Conservation (phyloP, 2,797 vertebrate genomes). For the Alfaro cultratus region DNA sequence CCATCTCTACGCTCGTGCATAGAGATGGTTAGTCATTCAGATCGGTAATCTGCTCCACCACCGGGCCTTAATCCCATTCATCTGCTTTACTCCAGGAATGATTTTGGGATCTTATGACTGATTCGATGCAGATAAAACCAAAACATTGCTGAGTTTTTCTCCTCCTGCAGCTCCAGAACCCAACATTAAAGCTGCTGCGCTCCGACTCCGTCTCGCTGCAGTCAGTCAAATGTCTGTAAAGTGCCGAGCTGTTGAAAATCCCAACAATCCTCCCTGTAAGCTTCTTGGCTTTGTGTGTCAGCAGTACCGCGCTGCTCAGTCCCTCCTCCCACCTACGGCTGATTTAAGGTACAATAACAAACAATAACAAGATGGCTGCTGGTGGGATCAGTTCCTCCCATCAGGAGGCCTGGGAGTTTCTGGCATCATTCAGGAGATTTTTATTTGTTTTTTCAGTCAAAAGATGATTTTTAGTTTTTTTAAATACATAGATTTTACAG, state of each 20-base stretch:
- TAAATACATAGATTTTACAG: neutral
- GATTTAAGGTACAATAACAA: conserved; percentile 9
- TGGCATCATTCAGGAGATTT: neutral
- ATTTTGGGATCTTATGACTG: neutral
- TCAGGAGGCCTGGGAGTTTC: neutral
- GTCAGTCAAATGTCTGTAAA: conserved; percentile 37
- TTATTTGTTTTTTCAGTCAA: neutral
- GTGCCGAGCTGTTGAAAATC: conserved; percentile 43
- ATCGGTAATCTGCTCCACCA: conserved; percentile 66
- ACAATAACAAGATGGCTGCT: conserved; percentile 11
- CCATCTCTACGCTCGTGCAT: neutral
- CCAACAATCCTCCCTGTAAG: conserved; percentile 51
- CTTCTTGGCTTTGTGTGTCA: conserved; percentile 60
- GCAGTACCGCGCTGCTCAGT: conserved; percentile 39
- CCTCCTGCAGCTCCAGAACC: conserved; percentile 9
- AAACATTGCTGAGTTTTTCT: neutral
- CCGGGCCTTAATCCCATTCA: conserved; percentile 69
- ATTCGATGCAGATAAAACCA: neutral
- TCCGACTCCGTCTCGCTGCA: conserved; percentile 17
- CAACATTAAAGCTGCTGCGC: neutral
- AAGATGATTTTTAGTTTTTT: neutral
- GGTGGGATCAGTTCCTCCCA: neutral
- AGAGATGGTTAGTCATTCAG: conserved; percentile 50
- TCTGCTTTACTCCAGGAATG: conserved; percentile 56
- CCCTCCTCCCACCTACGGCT: conserved; percentile 33